A percentile compares a stretch with the other conserved stretches of the same genome.
Evolutionary conservation across 2,888 invertebrate genomes (phyloP).

Genomic region (Coleophora flavipennella): DNA sequence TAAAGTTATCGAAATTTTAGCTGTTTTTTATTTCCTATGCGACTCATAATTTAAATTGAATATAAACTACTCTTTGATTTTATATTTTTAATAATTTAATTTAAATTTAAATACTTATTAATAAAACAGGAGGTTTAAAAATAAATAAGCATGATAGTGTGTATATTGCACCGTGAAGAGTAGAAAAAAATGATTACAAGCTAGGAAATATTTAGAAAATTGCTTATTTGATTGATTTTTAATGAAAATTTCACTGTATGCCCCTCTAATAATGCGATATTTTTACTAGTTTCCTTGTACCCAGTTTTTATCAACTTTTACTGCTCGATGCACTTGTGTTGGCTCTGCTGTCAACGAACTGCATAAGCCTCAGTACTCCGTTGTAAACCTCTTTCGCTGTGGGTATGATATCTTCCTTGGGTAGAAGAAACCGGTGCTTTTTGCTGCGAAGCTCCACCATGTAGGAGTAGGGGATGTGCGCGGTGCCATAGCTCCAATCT

Average conservation of each 20-base stretch:
- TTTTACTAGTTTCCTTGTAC: too few species aligned
- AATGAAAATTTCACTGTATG: too few species aligned
- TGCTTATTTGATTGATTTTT: too few species aligned
- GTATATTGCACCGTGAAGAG: too few species aligned
- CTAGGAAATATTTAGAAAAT: too few species aligned
- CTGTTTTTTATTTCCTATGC: constrained; percentile 17
- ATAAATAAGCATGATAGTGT: too few species aligned
- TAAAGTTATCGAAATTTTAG: constrained; percentile 66
- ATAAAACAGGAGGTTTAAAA: neutral
- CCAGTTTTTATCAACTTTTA: too few species aligned
- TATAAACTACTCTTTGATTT: too few species aligned
- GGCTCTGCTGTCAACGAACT: constrained; percentile 38
- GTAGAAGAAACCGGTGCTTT: constrained; percentile 46
- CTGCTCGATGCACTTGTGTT: neutral
- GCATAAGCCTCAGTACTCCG: constrained; percentile 43
- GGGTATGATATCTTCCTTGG: constrained; percentile 45
- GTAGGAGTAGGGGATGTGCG: constrained; percentile 51
- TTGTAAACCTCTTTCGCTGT: constrained; percentile 38
- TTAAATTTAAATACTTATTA: neutral
- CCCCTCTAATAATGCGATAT: too few species aligned
- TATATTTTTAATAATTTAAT: neutral
- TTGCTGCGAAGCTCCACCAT: constrained; percentile 59
- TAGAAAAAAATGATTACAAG: too few species aligned
- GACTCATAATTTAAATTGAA: neutral
- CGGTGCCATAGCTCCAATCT: constrained; percentile 56